Evolutionary conservation across 1,140 invertebrate species (phyloP).

Genomic region (Dreissena polymorpha): DNA sequence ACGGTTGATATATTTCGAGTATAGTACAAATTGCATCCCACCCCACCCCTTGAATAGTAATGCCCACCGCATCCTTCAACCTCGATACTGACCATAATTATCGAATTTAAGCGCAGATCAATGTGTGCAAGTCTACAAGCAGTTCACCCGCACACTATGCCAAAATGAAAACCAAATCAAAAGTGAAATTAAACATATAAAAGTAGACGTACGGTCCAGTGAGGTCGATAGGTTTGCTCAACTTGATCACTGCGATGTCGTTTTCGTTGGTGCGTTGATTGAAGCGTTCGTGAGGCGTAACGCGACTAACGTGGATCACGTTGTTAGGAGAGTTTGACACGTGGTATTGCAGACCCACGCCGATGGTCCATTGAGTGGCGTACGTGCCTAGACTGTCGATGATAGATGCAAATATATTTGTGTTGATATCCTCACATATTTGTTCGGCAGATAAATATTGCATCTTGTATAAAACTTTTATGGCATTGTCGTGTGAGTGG

Average conservation of each 20-base stretch:
- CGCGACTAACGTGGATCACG: conserved; percentile 46
- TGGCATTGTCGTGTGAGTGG: neutral
- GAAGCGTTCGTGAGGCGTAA: conserved; percentile 60
- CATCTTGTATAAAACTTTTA: neutral
- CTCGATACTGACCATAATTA: too few relatives aligned
- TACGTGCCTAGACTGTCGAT: conserved; percentile 12
- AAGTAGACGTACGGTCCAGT: conserved; percentile 6
- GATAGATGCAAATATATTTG: neutral
- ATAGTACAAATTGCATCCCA: too few relatives aligned
- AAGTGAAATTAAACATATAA: too few relatives aligned
- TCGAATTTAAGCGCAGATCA: neutral
- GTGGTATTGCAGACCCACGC: conserved; percentile 61
- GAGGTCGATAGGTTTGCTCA: conserved; percentile 60
- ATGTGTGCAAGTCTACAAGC: neutral
- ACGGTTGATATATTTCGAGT: too few relatives aligned
- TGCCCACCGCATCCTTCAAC: too few relatives aligned
- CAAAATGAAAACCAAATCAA: neutral
- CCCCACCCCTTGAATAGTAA: too few relatives aligned
- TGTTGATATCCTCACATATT: neutral
- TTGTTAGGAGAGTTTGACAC: conserved; percentile 55
- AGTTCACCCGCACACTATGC: neutral
- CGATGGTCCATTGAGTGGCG: conserved; percentile 61
- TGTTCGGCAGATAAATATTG: neutral
- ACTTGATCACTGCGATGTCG: conserved; percentile 68
- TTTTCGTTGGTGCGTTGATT: conserved; percentile 52